These are phyloP conservation scores for Polymixis flavicincta DNA, from an alignment of 2,888 invertebrate genomes.

Conservation along the genomic window DNA sequence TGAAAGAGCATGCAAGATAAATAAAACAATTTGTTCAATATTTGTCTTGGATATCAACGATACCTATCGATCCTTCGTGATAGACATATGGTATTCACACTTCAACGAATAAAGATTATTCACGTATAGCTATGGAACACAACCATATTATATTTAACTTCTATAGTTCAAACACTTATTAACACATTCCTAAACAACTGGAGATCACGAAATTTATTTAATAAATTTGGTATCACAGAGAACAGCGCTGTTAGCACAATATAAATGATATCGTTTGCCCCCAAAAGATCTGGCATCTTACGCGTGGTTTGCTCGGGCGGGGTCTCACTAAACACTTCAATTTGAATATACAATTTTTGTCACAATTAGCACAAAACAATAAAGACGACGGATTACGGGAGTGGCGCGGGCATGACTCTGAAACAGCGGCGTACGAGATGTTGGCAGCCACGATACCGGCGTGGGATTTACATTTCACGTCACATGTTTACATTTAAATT, in stretches of 20 bases:
- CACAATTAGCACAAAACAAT: conserved; percentile 66
- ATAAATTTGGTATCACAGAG: conserved; percentile 72
- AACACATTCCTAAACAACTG: conserved; percentile 76
- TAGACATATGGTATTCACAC: conserved; percentile 41
- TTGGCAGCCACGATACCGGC: conserved; percentile 81
- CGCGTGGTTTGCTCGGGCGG: conserved; percentile 45
- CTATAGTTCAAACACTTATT: conserved; percentile 75
- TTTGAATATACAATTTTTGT: conserved; percentile 63
- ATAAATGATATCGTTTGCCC: conserved; percentile 70
- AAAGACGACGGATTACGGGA: conserved; percentile 74
- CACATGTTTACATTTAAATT: conserved; percentile 76
- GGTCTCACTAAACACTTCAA: conserved; percentile 57
- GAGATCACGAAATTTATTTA: conserved; percentile 76
- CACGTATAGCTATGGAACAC: conserved; percentile 26
- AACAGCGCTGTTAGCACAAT: conserved; percentile 72
- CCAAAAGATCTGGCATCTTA: conserved; percentile 76
- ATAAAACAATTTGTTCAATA: conserved; percentile 43
- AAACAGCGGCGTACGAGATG: conserved; percentile 81
- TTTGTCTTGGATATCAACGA: conserved; percentile 44
- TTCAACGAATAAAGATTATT: conserved; percentile 38
- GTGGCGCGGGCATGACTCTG: conserved; percentile 72
- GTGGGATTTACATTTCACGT: conserved; percentile 76
- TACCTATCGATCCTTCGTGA: conserved; percentile 47
- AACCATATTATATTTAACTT: conserved; percentile 28
- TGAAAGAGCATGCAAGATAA: conserved; percentile 31